Conservation (phyloP, 2,113 vertebrate genomes). For the Orientallactaga bullata region DNA sequence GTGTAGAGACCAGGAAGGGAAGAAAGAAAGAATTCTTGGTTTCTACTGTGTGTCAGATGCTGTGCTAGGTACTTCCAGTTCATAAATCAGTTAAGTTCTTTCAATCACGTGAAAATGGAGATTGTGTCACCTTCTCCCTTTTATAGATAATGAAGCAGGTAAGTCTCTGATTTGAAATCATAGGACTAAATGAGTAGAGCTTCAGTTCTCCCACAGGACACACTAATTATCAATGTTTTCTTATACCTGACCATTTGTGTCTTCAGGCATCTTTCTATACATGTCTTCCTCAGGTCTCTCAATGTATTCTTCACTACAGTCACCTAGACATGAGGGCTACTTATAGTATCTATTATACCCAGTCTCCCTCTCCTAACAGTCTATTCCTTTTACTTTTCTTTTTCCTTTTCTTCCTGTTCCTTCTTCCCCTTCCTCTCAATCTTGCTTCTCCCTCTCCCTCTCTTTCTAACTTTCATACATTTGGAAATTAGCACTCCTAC, state of each 20-base stretch:
- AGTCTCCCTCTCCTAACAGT: too few relatives aligned
- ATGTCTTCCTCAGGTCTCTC: background rate
- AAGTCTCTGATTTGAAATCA: background rate
- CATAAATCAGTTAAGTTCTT: conserved; percentile 8
- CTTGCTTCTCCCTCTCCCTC: rapidly evolving
- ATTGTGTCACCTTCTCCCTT: background rate
- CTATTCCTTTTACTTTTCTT: background rate
- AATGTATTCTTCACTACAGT: background rate
- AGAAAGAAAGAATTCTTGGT: conserved; percentile 5
- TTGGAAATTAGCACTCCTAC: background rate
- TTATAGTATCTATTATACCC: background rate
- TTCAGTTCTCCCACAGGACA: background rate
- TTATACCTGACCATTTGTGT: background rate
- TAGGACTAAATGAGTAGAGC: background rate
- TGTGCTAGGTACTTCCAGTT: background rate
- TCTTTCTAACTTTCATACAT: rapidly evolving
- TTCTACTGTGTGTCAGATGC: background rate
- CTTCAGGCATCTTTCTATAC: background rate
- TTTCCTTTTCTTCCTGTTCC: background rate
- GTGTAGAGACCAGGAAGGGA: background rate
- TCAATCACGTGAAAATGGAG: background rate
- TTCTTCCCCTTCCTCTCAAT: too few relatives aligned
- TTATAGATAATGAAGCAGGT: background rate
- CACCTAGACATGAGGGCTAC: background rate
- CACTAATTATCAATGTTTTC: background rate